Percentiles rank a stretch among this genome's conserved stretches.
Evolutionary conservation across 2,888 invertebrate species (phyloP).

Genomic region (Formica aserva): DNA sequence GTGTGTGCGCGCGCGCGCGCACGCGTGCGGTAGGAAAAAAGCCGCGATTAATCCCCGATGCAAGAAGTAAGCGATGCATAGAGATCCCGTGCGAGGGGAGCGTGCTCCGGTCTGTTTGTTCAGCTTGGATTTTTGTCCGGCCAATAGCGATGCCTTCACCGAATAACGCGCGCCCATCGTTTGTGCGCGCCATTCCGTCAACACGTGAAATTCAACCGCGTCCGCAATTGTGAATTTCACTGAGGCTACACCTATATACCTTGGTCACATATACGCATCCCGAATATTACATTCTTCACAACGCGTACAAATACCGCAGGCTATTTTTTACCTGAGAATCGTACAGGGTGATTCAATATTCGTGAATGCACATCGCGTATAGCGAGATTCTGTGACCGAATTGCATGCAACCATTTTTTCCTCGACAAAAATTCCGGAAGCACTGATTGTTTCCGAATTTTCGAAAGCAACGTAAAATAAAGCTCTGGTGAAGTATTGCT

Average conservation of each 20-base stretch:
- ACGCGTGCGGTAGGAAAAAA: slow-evolving; percentile 21
- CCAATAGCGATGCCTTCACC: slow-evolving; percentile 62
- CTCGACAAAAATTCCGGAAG: background rate
- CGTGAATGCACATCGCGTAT: background rate
- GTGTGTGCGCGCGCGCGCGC: background rate
- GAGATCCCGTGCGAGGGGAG: slow-evolving; percentile 43
- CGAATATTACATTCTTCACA: slow-evolving; percentile 51
- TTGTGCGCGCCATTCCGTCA: slow-evolving; percentile 51
- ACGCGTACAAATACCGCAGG: slow-evolving; percentile 21
- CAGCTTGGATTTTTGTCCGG: slow-evolving; percentile 56
- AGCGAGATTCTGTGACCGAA: background rate
- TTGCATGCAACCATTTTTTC: background rate
- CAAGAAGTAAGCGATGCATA: slow-evolving; percentile 64
- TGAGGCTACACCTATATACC: slow-evolving; percentile 7
- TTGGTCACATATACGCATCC: slow-evolving; percentile 16
- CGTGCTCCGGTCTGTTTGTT: slow-evolving; percentile 51
- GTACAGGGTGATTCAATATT: slow-evolving; percentile 5
- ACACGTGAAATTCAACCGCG: slow-evolving; percentile 50
- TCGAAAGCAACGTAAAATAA: background rate
- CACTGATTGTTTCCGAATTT: background rate
- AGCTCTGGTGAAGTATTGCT: background rate
- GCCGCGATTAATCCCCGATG: slow-evolving; percentile 51
- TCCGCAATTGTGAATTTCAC: slow-evolving; percentile 50
- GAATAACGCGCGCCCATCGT: slow-evolving; percentile 42
- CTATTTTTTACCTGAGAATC: slow-evolving; percentile 26